These are phyloP conservation scores for Crypturellus tataupa DNA, from an alignment of 2,797 vertebrate species.

Conservation along the genomic window DNA sequence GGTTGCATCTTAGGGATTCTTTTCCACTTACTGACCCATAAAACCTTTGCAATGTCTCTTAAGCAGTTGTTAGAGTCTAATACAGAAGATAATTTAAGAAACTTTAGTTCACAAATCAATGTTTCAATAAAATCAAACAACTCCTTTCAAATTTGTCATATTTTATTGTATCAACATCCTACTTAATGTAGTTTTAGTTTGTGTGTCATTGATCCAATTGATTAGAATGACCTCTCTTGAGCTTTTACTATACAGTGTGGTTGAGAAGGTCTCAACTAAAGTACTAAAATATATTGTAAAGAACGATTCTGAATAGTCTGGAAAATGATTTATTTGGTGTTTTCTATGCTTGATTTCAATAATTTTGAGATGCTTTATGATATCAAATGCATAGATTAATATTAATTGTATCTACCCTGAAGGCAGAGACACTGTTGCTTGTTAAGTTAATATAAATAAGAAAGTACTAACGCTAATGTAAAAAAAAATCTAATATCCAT, in stretches of 20 bases:
- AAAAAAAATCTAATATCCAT: neutral
- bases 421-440: neutral
- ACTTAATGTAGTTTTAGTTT: conserved; percentile 46
- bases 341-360: neutral
- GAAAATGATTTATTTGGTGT: neutral
- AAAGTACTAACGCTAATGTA: neutral
- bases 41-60: neutral
- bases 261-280: neutral
- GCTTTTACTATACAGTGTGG: neutral
- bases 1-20: neutral
- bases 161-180: conserved; percentile 29
- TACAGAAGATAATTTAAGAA: conserved; percentile 38
- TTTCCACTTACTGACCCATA: neutral
- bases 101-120: conserved; percentile 50
- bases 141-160: neutral
- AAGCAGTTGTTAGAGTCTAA: conserved; percentile 3
- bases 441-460: neutral
- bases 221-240: conserved; percentile 23
- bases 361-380: neutral
- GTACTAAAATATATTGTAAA: neutral
- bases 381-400: neutral
- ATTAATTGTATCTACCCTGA: neutral
- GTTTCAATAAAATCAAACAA: conserved; percentile 50
- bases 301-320: neutral
- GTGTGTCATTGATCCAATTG: conserved; percentile 50